Base-by-base conservation (phyloP, 2,113 vertebrate genomes). In the Ptilonorhynchus violaceus region DNA sequence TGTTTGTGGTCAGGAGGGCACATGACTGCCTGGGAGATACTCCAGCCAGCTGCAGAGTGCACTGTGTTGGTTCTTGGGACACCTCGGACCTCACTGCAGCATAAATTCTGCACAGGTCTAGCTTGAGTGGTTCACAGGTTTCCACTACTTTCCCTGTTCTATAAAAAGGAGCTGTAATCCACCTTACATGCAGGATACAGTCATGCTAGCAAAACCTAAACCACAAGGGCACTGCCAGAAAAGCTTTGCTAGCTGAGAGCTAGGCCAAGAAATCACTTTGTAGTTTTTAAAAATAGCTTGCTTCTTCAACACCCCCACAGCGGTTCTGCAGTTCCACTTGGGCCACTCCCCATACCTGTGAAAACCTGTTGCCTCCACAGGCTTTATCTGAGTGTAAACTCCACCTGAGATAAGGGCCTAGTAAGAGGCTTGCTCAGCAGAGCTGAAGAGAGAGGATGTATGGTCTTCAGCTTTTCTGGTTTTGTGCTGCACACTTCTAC, bases 311-410 rank as follows among this genome's bases (percentile, higher is more conserved):
- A 3, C 35, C 63, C 76, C 16, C 8, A 5, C 59, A 74, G 80
- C 20, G 24, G 35, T 80, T 95, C 69, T 91, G 52, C 56, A 78
- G 81, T 53, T 89, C 60, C 79, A 78, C 60, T 3, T 47, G 58
- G 27, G 91, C 89, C 91, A 67, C 89, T 92, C 94, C 91, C 52
- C 64, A 63, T 39, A 92, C 91, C 86, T 87, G 52, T 9, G 4
- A 91, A 95, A 95, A 92, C 86, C 73, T 87, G 83, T 37, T 84
- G 68, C 21, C 64, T 67, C 64, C 72, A 52, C 9, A 81, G 52
- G 30, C 39, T 92, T 92, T 89, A 96, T 88, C 86, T 47, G 42
- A 81, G 55, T 41, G 50, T 77, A 81, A 96, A 87, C 69, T 85
- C 80, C 64, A 92, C 11, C 69, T 0, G 0, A 93, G 94, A 93